Evolutionary conservation across 1,140 invertebrate species (phyloP), one percentile per base, ranked within the genome.

Genomic region (Lysiphlebus fabarum): DNA sequence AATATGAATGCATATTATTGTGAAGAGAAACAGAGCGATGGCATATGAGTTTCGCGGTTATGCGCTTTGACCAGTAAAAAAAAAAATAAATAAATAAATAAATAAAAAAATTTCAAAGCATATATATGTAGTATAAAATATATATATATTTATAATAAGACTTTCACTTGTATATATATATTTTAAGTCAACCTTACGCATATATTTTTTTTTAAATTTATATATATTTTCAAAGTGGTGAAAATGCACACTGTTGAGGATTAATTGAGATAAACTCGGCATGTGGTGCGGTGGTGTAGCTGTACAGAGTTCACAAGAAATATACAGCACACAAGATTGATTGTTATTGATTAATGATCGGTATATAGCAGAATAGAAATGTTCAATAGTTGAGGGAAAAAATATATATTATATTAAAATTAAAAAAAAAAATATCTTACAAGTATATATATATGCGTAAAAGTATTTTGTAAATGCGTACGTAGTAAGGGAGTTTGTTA

Each of bases 291-390:
- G 40, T 26, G 17, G 17, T 38, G 56, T 36, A 14, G 45, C 33
- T 34, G 11, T 36, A 12, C 17, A 53, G 38, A 53, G 38, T 37
- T 33, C 26, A 37, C 47, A 9, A 7, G 17, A 48, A 12, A 36
- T 41, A 36, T 53, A 36, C 34, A 26, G 38, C 40, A 36, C 40
- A 36, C 26, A 57, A 57, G 56, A 57, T 57, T 57, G 56, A 57
- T 57, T 57, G 56, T 57, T 57, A 57, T 57, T 57, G 56, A 57
- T 57, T 57, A 49, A 57, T 57, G 56, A 57, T 57, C 45, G 38
- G 37, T 34, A 50, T 36, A 53, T 53, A 36, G n/a, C 33, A 17
- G 17, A 26, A 40, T 7, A 40, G 38, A 40, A 40, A 11, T 11
- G 38, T 7, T 40, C 10, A 7, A 11, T 7, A 40, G 1, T 8